Evolutionary conservation across 2,797 vertebrate genomes (phyloP), one percentile per base, ranked within the genome.

Genomic region (Pipistrellus pipistrellus): DNA sequence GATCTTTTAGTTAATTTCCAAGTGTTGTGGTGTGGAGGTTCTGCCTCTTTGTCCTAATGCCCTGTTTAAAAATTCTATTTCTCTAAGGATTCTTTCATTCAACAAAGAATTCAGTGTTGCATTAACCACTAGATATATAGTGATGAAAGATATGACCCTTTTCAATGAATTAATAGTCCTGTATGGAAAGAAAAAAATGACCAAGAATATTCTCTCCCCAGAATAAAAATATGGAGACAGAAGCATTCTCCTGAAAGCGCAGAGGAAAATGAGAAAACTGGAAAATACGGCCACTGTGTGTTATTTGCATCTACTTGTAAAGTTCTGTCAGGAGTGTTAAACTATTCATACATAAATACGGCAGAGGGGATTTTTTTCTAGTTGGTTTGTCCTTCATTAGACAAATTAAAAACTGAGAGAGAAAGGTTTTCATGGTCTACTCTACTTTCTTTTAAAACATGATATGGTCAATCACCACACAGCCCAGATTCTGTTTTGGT

Each of bases 361-460:
- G 14, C 71, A 85, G n/a, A 80, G 23, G 89, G 6, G 12, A 5
- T 86, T 89, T 81, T 76, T 62, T 85, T 68, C 75, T 32, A 44
- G 30, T 55, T 76, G 62, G 48, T 14, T 91, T 82, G 66, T 72
- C 46, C 57, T 62, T 89, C 48, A 64, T 48, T 53, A 92, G 44
- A 75, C 51, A 73, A 95, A 93, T 88, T 51, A 68, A 72, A 93
- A 59, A 89, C 12, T 23, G 59, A 64, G 78, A 85, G 80, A 75
- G 66, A 83, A 85, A 77, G 8, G 3, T 46, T 82, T 15, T 27
- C 10, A 46, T 27, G 59, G 76, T 69, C 72, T 80, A 8, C 15
- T 77, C 32, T 4, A 94, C 72, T 87, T 87, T 85, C 71, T 85
- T 76, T 72, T 84, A 94, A 85, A 91, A 25, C 53, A 78, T 1